Evolutionary conservation across 2,888 invertebrate species (phyloP).

Genomic region (Tachina grossa): DNA sequence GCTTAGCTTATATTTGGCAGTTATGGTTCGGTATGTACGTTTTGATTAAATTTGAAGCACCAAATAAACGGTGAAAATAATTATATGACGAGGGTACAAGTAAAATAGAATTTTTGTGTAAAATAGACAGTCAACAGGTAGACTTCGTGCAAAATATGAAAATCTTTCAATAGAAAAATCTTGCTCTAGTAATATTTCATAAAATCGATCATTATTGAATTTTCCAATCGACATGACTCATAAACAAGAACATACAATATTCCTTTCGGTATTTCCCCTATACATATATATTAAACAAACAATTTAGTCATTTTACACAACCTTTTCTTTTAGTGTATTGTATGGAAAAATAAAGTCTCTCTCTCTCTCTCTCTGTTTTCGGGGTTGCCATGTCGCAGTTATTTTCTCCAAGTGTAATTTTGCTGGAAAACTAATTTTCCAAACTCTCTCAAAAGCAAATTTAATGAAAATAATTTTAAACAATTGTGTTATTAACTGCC

Average conservation of each 20-base stretch:
- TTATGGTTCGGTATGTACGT: no score
- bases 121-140: no score
- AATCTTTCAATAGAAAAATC: no score
- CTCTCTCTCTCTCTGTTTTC: background rate
- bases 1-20: no score
- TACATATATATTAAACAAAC: background rate
- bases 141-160: no score
- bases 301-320: background rate
- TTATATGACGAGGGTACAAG: no score
- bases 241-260: background rate
- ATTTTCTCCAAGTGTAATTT: background rate
- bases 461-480: background rate
- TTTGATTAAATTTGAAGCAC: no score
- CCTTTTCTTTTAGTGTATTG: conserved; percentile 1
- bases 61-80: no score
- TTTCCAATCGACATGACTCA: background rate
- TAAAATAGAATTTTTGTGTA: no score
- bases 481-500: background rate
- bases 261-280: background rate
- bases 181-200: no score
- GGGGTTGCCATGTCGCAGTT: background rate
- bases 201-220: no score
- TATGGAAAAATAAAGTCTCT: background rate
- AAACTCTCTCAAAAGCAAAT: conserved; percentile 10
- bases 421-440: background rate